Evolutionary conservation across 2,888 invertebrate species (phyloP), one percentile per base, ranked within the genome.

Genomic region (Strigamia crassipes): DNA sequence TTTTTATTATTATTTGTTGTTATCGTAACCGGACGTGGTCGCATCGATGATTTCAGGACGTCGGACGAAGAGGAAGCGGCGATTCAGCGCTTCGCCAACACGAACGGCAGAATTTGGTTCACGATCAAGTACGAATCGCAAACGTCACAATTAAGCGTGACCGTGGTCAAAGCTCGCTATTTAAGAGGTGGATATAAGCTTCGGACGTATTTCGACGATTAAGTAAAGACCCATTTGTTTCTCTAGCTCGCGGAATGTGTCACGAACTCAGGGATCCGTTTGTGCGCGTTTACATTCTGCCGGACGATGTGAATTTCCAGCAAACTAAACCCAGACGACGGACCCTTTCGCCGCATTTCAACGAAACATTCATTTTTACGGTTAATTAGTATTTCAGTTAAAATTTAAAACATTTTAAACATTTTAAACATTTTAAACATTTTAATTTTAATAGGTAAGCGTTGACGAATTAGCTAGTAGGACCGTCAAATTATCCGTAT

Each of bases 401-500:
- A 15, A 6, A 61, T 4, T 4, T 18, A n/a, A 13, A n/a, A n/a
- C 2, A 51, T 5, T 10, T 18, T 18, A 61, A 12, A 10, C 2
- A 61, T 9, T 10, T 10, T 10, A 18, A 23, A 61, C 18, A 61
- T 15, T 4, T 4, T 6, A 23, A 61, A 5, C 6, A 5, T 66
- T 66, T 66, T 13, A 15, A n/a, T n/a, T n/a, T n/a, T 23, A 23
- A 15, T 66, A 66, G 66, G 12, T 66, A 27, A 27, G 1, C 12
- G 6, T 4, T 27, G 27, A 27, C 2, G 66, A 66, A 5, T 4
- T 66, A 8, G 4, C 8, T 1, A 27, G 1, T 66, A 23, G 86
- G 10, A 86, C 85, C 15, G 82, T 87, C 21, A 84, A 87, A 34
- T 85, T 88, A 82, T 87, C 87, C 5, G 86, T 87, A 9, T 88